Percentiles rank a stretch among this genome's conserved stretches.
These are phyloP conservation scores for Myotis daubentonii DNA, from an alignment of 2,797 vertebrate genomes.

Conservation along the genomic window DNA sequence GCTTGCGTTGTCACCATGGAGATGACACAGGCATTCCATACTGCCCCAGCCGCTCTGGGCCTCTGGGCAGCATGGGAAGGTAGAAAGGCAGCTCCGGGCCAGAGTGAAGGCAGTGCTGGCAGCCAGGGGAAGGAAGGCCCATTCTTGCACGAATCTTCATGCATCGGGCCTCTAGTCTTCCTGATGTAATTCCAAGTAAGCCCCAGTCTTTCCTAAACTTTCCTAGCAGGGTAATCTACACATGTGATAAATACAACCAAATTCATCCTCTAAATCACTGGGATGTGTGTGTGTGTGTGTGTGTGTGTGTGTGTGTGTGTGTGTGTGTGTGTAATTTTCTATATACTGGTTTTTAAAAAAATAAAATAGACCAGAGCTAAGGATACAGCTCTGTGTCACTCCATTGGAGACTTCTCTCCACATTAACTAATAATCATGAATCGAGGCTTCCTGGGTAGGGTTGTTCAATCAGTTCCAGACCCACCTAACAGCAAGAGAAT, in stretches of 20 bases:
- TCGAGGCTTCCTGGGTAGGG: background rate
- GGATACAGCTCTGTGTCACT: background rate
- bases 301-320: background rate
- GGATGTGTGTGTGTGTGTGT: too few species aligned
- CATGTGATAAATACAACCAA: background rate
- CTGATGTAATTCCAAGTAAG: background rate
- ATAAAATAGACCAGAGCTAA: background rate
- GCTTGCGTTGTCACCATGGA: too few species aligned
- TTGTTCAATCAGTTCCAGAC: background rate
- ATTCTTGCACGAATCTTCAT: too few species aligned
- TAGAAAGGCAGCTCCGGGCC: too few species aligned
- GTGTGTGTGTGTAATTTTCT: background rate
- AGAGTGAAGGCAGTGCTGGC: too few species aligned
- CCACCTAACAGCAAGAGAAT: background rate
- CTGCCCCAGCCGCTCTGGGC: too few species aligned
- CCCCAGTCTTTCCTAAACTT: background rate
- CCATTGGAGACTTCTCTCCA: background rate
- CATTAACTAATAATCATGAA: background rate
- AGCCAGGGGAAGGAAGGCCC: too few species aligned
- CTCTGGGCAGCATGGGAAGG: too few species aligned
- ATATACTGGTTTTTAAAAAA: background rate
- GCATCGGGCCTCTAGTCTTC: background rate
- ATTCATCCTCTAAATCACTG: background rate
- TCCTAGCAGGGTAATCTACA: background rate
- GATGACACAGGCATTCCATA: too few species aligned